Conservation (phyloP, 35 echinoderm and acorn worm species). For the Strongylocentrotus purpuratus region DNA sequence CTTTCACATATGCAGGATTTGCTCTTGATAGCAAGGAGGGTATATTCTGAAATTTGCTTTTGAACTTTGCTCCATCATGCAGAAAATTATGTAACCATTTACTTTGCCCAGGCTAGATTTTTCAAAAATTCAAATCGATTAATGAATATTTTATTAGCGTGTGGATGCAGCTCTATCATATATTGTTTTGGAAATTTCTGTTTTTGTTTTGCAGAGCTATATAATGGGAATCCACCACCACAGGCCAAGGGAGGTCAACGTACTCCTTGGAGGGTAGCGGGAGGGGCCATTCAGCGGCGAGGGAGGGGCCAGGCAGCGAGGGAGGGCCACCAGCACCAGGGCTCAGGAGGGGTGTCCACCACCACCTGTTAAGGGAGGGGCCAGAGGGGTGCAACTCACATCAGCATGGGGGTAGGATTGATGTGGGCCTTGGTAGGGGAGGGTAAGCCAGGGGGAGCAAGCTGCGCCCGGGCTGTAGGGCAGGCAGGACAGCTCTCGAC, state of each 20-base stretch:
- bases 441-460: background rate
- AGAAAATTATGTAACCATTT: too few relatives aligned
- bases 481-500: background rate
- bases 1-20: too few relatives aligned
- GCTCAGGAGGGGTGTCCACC: background rate
- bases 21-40: too few relatives aligned
- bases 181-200: too few relatives aligned
- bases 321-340: conserved; percentile 5
- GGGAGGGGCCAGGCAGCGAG: background rate
- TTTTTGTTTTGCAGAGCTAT: background rate
- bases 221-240: conserved; percentile 9
- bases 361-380: background rate
- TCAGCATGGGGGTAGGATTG: background rate
- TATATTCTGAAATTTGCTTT: too few relatives aligned
- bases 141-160: too few relatives aligned
- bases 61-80: too few relatives aligned
- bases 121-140: too few relatives aligned
- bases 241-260: background rate
- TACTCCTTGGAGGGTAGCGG: background rate
- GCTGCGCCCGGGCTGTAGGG: background rate
- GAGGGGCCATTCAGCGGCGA: background rate
- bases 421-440: background rate
- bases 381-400: background rate
- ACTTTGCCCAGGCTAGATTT: too few relatives aligned
- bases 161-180: too few relatives aligned